Evolutionary conservation across 2,888 invertebrate species (phyloP), one percentile per base, ranked within the genome.

Genomic region (Lordiphosa andalusiaca): DNA sequence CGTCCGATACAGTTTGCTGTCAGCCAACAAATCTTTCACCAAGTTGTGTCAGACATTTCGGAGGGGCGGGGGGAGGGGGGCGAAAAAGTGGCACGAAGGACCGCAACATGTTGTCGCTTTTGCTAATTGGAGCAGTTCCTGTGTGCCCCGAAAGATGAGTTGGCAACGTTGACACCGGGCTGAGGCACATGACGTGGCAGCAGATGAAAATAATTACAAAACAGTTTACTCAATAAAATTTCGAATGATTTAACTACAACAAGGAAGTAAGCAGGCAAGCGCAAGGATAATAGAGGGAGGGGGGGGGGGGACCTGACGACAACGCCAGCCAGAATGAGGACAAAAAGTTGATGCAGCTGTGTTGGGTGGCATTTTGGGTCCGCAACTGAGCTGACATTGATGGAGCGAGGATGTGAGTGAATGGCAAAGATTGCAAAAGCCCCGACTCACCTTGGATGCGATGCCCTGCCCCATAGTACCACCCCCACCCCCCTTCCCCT

Each of bases 191-290:
- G 56, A 60, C 60, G 40, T 39, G 44, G 57, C 61, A 58, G 47
- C 50, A 56, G 75, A 72, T 74, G 77, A 74, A 74, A 81, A 78
- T 78, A 78, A 78, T 78, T 81, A 74, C 68, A 72, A 81, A 78
- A 70, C 77, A 77, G 77, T 78, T 78, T 78, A 74, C 74, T 72
- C 70, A 74, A 81, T 81, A 74, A 78, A 77, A 81, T 72, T 74
- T 70, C 74, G 53, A 77, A 72, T 77, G 81, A 77, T 77, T 77
- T 72, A 77, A 71, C 73, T 69, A 71, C 69, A 67, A 67, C 60
- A 62, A 69, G 23, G 48, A 49, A 36, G 49, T 23, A 46, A 16
- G 9, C 30, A 23, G 16, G 23, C 37, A 46, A 23, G 38, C 40
- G 47, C 40, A 63, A 47, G 55, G 39, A 40, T 23, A 25, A 25